Evolutionary conservation across 2,113 vertebrate species (phyloP).

Genomic region (Paramormyrops kingsleyae): DNA sequence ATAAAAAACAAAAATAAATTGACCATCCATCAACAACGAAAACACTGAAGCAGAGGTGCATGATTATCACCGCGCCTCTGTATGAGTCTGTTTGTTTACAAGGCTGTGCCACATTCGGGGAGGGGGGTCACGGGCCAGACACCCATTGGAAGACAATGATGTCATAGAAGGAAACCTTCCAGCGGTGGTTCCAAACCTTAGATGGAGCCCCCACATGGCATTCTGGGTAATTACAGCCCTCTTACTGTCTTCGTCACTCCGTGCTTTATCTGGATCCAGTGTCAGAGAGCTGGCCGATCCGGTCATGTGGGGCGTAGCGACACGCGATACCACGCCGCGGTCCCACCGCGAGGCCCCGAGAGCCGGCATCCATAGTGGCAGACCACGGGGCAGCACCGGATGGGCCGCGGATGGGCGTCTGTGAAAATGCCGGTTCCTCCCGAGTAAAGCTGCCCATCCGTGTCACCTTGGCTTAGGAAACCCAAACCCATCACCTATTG

Average conservation of each 20-base stretch:
- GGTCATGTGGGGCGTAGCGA: not conserved
- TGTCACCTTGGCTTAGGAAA: not conserved
- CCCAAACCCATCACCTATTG: no score
- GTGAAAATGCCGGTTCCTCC: not conserved
- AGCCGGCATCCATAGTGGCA: no score
- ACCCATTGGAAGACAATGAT: constrained; percentile 15
- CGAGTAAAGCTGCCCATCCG: not conserved
- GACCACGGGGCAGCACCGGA: not conserved
- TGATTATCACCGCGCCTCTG: not conserved
- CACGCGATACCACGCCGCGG: not conserved
- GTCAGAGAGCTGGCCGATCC: not conserved
- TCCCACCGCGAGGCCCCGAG: not conserved
- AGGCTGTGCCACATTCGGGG: not conserved
- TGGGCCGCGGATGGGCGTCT: not conserved
- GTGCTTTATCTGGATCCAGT: not conserved
- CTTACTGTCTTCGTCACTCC: not conserved
- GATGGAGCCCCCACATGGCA: not conserved
- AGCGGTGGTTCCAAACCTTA: not conserved
- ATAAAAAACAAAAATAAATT: not conserved
- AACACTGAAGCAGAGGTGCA: not conserved
- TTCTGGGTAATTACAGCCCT: constrained; percentile 13
- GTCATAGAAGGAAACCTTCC: constrained; percentile 12
- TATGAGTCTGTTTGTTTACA: not conserved
- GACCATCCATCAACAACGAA: not conserved
- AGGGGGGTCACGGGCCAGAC: not conserved